phyloP scores from a whole-genome alignment of 2,888 invertebrate genomes.

The Caenorhabditis zanzibari region DNA sequence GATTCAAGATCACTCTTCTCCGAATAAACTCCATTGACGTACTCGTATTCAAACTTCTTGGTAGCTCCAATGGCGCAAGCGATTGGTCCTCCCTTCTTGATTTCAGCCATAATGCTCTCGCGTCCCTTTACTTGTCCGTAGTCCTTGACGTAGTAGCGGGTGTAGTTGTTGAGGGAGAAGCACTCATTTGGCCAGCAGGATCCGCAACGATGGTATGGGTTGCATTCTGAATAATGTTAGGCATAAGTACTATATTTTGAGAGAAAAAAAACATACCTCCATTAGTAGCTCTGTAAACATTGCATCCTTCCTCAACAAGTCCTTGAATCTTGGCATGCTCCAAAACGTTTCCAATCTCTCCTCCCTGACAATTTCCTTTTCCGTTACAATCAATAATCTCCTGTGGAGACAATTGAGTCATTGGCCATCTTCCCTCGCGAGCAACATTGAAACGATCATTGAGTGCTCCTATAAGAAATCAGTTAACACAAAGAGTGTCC shows the following conservation, averaged over 20 bases:
- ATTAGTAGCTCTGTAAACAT: constrained; percentile 85
- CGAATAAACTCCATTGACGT: constrained; percentile 83
- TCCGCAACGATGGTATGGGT: constrained; percentile 84
- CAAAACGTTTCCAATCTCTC: constrained; percentile 84
- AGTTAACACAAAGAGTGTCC: too few species aligned
- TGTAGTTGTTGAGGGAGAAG: constrained; percentile 84
- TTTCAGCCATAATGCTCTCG: constrained; percentile 85
- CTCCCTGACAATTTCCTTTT: constrained; percentile 84
- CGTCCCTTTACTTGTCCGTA: constrained; percentile 82
- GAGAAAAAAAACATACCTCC: constrained; percentile 84
- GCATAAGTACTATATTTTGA: too few species aligned
- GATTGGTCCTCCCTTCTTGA: constrained; percentile 85
- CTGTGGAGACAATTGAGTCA: constrained; percentile 85
- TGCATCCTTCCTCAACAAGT: constrained; percentile 85
- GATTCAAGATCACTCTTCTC: constrained; percentile 80
- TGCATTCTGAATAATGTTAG: constrained; percentile 82
- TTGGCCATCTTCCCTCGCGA: constrained; percentile 85
- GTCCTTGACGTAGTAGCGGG: constrained; percentile 85
- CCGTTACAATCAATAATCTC: constrained; percentile 85
- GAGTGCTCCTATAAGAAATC: constrained; percentile 78
- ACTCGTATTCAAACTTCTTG: constrained; percentile 82
- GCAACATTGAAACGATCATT: constrained; percentile 85
- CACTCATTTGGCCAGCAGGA: constrained; percentile 85
- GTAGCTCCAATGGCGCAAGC: constrained; percentile 84
- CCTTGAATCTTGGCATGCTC: constrained; percentile 84